Percentiles rank a stretch among this genome's conserved stretches.
These are phyloP conservation scores for Eilema caniola DNA, from an alignment of 2,888 invertebrate species.

Conservation along the genomic window DNA sequence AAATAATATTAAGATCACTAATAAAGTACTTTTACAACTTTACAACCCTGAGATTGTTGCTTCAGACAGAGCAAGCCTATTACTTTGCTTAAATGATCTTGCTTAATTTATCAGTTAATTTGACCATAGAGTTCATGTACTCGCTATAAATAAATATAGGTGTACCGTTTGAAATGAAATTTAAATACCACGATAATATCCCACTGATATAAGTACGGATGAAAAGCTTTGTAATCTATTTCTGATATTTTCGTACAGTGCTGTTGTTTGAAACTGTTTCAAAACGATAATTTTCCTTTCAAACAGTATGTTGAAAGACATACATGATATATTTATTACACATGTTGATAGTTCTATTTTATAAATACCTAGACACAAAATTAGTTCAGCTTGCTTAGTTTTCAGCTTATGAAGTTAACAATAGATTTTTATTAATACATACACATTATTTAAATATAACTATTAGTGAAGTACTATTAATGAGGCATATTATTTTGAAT, in stretches of 20 bases:
- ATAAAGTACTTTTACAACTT: no score
- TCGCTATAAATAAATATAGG: constrained; percentile 41
- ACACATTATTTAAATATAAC: no score
- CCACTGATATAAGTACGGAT: background rate
- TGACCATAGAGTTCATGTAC: constrained; percentile 48
- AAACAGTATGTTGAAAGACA: background rate
- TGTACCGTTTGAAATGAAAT: constrained; percentile 34
- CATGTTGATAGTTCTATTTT: no score
- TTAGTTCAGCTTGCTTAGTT: no score
- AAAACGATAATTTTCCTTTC: background rate
- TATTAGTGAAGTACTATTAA: no score
- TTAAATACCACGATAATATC: constrained; percentile 19
- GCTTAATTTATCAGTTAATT: background rate
- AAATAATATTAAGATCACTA: background rate
- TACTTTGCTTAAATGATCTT: background rate
- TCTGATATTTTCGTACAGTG: background rate
- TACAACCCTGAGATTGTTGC: background rate
- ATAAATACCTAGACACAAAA: no score
- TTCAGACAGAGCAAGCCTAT: background rate
- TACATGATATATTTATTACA: no score
- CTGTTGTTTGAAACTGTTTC: background rate
- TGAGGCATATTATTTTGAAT: no score
- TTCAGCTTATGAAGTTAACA: no score
- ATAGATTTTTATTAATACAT: no score
- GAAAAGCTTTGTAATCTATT: background rate